Evolutionary conservation across 2,113 vertebrate genomes (phyloP).

Genomic region (Amblyopsis rosae): DNA sequence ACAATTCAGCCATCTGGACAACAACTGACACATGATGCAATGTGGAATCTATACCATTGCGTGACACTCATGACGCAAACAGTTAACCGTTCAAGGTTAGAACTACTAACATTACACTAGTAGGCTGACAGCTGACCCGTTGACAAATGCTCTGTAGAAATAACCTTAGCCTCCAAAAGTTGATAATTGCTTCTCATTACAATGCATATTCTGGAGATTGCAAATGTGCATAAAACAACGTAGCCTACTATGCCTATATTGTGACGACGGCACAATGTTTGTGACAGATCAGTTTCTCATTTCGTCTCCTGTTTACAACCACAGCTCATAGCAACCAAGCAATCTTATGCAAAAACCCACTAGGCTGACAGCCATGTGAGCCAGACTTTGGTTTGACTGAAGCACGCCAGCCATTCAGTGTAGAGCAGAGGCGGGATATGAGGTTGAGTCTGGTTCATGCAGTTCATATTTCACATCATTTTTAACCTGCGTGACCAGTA

Average conservation of each 20-base stretch:
- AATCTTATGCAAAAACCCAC: constrained; percentile 54
- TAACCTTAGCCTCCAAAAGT: not conserved
- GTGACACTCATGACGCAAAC: constrained; percentile 28
- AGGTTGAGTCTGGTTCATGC: constrained; percentile 66
- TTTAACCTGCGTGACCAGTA: constrained; percentile 56
- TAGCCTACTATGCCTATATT: not conserved
- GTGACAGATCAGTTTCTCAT: constrained; percentile 44
- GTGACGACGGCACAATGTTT: not conserved
- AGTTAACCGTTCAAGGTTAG: constrained; percentile 40
- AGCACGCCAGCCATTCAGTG: constrained; percentile 53
- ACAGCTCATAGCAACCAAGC: constrained; percentile 65
- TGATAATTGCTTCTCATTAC: not conserved
- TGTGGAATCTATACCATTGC: not conserved
- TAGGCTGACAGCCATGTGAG: constrained; percentile 37
- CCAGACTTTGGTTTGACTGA: constrained; percentile 39
- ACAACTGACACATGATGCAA: not conserved
- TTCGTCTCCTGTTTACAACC: constrained; percentile 57
- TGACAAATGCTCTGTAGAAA: constrained; percentile 34
- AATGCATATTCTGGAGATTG: not conserved
- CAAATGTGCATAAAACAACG: not conserved
- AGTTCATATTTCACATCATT: constrained; percentile 69
- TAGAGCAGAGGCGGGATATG: constrained; percentile 27
- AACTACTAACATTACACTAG: constrained; percentile 38
- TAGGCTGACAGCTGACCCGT: constrained; percentile 59
- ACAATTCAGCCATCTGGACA: not conserved